Conservation (phyloP, 2,113 vertebrate species). For the Gadus chalcogrammus region DNA sequence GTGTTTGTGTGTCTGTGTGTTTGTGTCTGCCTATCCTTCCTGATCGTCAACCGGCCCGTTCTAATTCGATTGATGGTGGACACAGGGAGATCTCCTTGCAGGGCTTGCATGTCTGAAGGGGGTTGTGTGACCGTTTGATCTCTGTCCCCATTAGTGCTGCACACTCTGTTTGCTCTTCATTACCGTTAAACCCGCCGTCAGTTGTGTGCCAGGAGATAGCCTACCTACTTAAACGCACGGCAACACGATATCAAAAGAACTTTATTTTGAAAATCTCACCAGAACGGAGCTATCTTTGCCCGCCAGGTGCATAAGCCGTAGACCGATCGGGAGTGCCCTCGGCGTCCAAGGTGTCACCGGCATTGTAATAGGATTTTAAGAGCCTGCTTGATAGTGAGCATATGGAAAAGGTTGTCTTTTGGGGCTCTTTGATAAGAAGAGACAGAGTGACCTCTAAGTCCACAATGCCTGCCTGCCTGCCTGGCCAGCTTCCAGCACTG, state of each 20-base stretch:
- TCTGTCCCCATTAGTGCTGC: neutral
- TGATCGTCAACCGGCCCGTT: neutral
- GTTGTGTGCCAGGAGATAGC: no score
- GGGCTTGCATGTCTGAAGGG: slow-evolving; percentile 11
- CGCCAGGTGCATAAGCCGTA: no score
- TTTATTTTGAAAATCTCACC: no score
- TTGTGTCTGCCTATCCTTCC: neutral
- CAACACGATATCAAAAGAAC: no score
- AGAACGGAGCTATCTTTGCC: no score
- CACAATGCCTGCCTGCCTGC: slow-evolving; percentile 12
- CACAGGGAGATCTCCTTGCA: slow-evolving; percentile 12
- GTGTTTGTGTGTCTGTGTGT: neutral
- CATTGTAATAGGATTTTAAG: slow-evolving; percentile 5
- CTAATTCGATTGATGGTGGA: slow-evolving; percentile 27
- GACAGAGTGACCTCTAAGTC: slow-evolving; percentile 27
- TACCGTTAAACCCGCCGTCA: slow-evolving; percentile 1
- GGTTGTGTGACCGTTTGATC: slow-evolving; percentile 29
- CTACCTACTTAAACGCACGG: no score
- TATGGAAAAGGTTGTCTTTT: neutral
- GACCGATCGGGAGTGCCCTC: no score
- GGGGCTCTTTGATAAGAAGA: slow-evolving; percentile 14
- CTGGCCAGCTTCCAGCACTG: slow-evolving; percentile 37
- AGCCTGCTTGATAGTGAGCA: slow-evolving; percentile 6
- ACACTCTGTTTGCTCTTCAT: slow-evolving; percentile 35
- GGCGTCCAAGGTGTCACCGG: neutral